phyloP scores from a whole-genome alignment of 2,888 invertebrate species.

The Troides oblongomaculatus region DNA sequence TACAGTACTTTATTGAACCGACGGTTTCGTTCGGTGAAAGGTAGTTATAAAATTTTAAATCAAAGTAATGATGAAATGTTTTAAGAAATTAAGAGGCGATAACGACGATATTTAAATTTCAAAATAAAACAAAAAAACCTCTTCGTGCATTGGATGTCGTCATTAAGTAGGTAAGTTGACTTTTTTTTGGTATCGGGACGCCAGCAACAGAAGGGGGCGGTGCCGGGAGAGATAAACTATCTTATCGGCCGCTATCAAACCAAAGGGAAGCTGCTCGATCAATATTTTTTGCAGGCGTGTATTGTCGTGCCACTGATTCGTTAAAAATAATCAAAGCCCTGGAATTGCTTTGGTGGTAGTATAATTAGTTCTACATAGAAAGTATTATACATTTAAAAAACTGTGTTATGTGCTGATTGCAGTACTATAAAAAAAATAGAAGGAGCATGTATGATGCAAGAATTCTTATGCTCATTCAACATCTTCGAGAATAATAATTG shows the following conservation, averaged over 20 bases:
- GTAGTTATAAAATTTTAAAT: neutral
- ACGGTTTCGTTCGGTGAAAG: neutral
- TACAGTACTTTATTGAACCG: neutral
- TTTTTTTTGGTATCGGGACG: conserved; percentile 46
- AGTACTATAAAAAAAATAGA: neutral
- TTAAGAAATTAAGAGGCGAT: neutral
- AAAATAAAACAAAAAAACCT: conserved; percentile 32
- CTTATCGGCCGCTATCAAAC: conserved; percentile 63
- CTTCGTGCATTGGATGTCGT: conserved; percentile 40
- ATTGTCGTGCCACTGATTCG: conserved; percentile 23
- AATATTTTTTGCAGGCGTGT: conserved; percentile 43
- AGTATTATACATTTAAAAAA: neutral
- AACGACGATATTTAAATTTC: conserved; percentile 8
- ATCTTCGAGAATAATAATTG: no score
- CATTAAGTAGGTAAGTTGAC: conserved; percentile 37
- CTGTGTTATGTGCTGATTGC: neutral
- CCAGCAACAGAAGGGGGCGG: conserved; percentile 51
- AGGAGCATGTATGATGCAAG: neutral
- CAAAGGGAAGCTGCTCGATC: conserved; percentile 59
- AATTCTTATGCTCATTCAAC: neutral
- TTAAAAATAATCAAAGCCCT: conserved; percentile 31
- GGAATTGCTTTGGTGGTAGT: neutral
- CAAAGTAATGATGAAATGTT: neutral
- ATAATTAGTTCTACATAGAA: neutral
- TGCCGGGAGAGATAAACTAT: conserved; percentile 60